phyloP scores from a whole-genome alignment of 2,888 invertebrate genomes.

The Dione vanillae region DNA sequence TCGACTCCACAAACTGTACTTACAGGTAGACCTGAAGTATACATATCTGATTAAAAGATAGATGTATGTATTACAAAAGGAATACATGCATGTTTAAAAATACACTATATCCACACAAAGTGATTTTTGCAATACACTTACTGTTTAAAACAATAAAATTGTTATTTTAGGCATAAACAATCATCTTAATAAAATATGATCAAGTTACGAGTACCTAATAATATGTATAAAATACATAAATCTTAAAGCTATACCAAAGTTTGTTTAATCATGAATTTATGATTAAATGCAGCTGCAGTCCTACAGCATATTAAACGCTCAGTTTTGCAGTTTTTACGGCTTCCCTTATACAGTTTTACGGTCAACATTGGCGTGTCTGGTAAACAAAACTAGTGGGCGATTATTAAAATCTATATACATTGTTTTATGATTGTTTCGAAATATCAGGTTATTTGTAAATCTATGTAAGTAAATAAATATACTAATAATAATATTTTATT shows the following conservation, averaged over 20 bases:
- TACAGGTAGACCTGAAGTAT: too few relatives aligned
- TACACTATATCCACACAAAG: too few relatives aligned
- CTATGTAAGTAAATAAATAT: not conserved
- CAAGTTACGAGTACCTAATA: not conserved
- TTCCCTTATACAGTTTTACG: conserved; percentile 56
- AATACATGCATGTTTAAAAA: too few relatives aligned
- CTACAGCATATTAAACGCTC: conserved; percentile 59
- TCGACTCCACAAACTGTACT: too few relatives aligned
- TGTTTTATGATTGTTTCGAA: conserved; percentile 36
- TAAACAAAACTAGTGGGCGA: conserved; percentile 64
- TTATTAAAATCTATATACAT: conserved; percentile 50
- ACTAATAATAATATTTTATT: not conserved
- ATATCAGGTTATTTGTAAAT: not conserved
- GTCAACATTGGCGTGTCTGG: conserved; percentile 55
- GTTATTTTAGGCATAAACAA: not conserved
- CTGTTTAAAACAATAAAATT: not conserved
- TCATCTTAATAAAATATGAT: not conserved
- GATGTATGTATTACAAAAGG: too few relatives aligned
- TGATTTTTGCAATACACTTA: not conserved
- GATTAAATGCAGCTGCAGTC: conserved; percentile 56
- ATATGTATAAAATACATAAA: conserved; percentile 3
- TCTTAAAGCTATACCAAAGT: conserved; percentile 22
- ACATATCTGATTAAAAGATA: too few relatives aligned
- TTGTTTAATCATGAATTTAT: conserved; percentile 45
- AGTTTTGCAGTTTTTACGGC: conserved; percentile 65